Evolutionary conservation across 2,113 vertebrate genomes (phyloP), one percentile per base, ranked within the genome.

Genomic region (Phoenicopterus ruber): DNA sequence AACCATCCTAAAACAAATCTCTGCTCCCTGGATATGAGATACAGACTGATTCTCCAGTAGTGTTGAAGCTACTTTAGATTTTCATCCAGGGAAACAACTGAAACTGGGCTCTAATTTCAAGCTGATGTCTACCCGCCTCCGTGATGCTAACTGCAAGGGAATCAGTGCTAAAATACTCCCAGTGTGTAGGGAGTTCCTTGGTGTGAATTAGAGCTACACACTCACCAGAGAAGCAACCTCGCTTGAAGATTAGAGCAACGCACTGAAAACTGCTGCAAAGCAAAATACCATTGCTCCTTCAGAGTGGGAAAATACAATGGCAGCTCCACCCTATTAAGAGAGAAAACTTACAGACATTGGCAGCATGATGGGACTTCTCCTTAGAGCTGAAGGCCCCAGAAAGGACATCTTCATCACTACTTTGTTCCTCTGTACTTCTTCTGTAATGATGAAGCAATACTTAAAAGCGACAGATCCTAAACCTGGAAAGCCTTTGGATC

Each of bases 61-160:
- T 7, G 11, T 0, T 44, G 28, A 88, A 72, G 66, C 12, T 69
- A 28, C 32, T 28, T 61, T 12, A 36, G 20, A 28, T 49, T 86
- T 86, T 87, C 44, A 57, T n/a, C 5, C n/a, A 54, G 29, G n/a
- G 22, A 62, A 93, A 81, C 7, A 86, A 69, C 34, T 89, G 4
- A 34, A 24, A 40, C 10, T 26, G 29, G 29, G 38, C 16, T 89
- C 25, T 74, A 17, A 69, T 76, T 86, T 77, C 4, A 1, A 90
- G 54, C 25, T 83, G 19, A 8, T 2, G 0, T 21, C 63, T 81
- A 17, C 2, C 15, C 13, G 14, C 5, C 42, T 47, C 20, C 2
- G 2, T 18, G 50, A 70, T 19, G 59, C 11, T 38, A 69, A 44
- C 16, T 77, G 44, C 21, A 62, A 58, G 46, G 65, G 36, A 32